Evolutionary conservation across 2,888 invertebrate species (phyloP), one percentile per base, ranked within the genome.

Genomic region (Leucoma salicis): DNA sequence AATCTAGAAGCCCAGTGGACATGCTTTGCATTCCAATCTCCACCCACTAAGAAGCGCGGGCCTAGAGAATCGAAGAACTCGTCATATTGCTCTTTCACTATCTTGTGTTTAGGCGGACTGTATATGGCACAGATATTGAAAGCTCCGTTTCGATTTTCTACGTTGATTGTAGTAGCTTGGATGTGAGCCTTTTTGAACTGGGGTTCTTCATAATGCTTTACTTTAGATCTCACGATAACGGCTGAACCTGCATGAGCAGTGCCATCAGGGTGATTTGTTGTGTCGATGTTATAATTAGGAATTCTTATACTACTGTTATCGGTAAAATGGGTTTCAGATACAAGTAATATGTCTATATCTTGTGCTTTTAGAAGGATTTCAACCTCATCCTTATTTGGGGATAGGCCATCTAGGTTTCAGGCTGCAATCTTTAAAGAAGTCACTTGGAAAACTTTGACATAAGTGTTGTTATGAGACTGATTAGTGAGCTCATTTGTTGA

Each of bases 391-490:
- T 35, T 42, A 5, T 46, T 49, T 10, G 47, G 37, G 4, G 47
- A 8, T 14, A 54, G 14, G 2, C 50, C 47, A 35, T 56, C 42
- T n/a, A 46, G 33, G 39, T 55, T 53, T 45, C 45, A 49, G 0
- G 43, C 42, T n/a, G 47, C 53, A 16, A 53, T 31, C 6, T 8
- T 16, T 7, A 31, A 3, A 1, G 10, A 4, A 8, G 14, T 33
- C 21, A 46, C 33, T 38, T 13, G 13, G 27, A 7, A 0, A 38
- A 10, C 12, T 35, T 40, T 14, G 13, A 12, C 6, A 49, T 7
- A 5, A 49, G 35, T 7, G 11, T 21, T 11, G 31, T 31, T 31
- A 46, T 21, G 18, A 53, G 46, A 6, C 27, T 31, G 35, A 52
- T 31, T 0, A 52, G 32, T 7, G 39, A 39, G 11, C 43, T 36